Evolutionary conservation across 2,888 invertebrate genomes (phyloP).

Genomic region (Epistrophe eligans): DNA sequence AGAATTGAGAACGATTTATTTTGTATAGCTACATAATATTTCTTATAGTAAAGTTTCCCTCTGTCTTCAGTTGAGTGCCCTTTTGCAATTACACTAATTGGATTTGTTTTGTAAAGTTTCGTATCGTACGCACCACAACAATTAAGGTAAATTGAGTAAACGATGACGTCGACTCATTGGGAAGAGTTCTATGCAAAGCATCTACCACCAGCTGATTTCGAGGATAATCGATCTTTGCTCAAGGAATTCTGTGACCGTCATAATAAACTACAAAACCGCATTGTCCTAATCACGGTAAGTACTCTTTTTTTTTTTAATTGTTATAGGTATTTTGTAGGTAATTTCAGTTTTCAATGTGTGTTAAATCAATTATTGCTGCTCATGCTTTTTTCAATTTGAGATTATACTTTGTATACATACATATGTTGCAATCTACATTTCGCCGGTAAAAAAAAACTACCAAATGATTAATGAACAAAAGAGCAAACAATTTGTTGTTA

Average conservation of each 20-base stretch:
- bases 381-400: no score
- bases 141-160: conserved; percentile 35
- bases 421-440: no score
- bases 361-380: neutral
- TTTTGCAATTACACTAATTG: conserved; percentile 60
- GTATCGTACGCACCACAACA: conserved; percentile 4
- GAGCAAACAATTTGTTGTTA: no score
- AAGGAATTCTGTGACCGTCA: conserved; percentile 91
- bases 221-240: conserved; percentile 88
- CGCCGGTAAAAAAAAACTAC: no score
- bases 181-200: conserved; percentile 93
- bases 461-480: no score
- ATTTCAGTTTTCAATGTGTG: neutral
- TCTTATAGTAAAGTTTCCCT: conserved; percentile 8
- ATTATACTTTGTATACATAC: no score
- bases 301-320: neutral
- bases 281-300: conserved; percentile 92
- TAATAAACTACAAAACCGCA: conserved; percentile 87
- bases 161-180: conserved; percentile 86
- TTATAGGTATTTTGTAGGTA: no score
- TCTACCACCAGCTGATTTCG: conserved; percentile 91
- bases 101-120: conserved; percentile 32
- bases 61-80: conserved; percentile 26
- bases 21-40: conserved; percentile 4
- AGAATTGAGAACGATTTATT: conserved; percentile 21